Evolutionary conservation across 2,888 invertebrate species (phyloP).

Genomic region (Slavum lentiscoides): DNA sequence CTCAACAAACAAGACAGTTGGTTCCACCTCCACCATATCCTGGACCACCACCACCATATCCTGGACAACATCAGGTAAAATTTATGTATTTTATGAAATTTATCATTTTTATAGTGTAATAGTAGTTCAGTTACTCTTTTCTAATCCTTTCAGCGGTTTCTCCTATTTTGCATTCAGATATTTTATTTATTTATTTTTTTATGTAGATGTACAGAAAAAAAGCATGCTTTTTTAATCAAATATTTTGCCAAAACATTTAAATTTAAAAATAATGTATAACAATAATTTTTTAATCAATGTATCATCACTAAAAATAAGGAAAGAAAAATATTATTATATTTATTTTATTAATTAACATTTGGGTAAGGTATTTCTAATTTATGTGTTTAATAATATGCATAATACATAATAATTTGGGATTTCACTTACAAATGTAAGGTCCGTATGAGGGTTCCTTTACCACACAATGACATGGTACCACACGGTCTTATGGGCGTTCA

Average conservation of each 20-base stretch:
- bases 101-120: conserved; percentile 14
- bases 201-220: conserved; percentile 22
- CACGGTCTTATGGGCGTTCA: conserved; percentile 44
- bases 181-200: conserved; percentile 14
- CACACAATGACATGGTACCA: conserved; percentile 44
- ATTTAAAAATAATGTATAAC: not conserved
- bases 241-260: conserved; percentile 18
- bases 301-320: not conserved
- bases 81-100: conserved; percentile 11
- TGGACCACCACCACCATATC: conserved; percentile 73
- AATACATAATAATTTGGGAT: conserved; percentile 42
- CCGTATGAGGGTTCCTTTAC: conserved; percentile 45
- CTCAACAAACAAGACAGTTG: conserved; percentile 60
- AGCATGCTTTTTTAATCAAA: conserved; percentile 41
- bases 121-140: conserved; percentile 26
- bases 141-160: conserved; percentile 33
- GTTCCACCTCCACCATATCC: conserved; percentile 75
- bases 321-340: not conserved
- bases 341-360: conserved; percentile 2
- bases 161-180: conserved; percentile 39
- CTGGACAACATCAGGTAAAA: conserved; percentile 62
- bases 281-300: conserved; percentile 1
- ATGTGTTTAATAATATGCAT: conserved; percentile 22
- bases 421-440: conserved; percentile 50
- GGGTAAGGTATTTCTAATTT: conserved; percentile 24